A percentile compares a stretch with the other conserved stretches of the same genome.
These are phyloP conservation scores for Drosophila tropicalis DNA, from an alignment of 1,140 invertebrate genomes.

Conservation along the genomic window DNA sequence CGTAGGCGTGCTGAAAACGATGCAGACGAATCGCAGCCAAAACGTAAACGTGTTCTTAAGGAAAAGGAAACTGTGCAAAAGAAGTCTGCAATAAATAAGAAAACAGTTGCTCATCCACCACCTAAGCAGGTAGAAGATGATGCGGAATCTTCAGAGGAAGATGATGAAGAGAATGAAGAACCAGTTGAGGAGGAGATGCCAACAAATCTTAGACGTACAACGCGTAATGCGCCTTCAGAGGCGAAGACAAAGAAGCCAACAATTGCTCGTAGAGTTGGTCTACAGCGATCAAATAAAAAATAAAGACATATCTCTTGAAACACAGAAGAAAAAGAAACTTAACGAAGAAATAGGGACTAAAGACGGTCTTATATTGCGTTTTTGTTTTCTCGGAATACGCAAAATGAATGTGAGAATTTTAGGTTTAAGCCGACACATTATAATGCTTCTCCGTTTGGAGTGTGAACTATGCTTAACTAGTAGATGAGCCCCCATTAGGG, in stretches of 20 bases:
- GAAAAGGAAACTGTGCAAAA: slow-evolving; percentile 27
- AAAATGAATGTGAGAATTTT: too few relatives aligned
- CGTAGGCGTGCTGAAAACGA: slow-evolving; percentile 14
- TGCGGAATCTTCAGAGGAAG: background rate
- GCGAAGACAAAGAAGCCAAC: background rate
- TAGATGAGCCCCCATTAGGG: background rate
- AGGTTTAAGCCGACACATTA: too few relatives aligned
- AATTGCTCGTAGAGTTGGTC: background rate
- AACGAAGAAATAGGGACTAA: too few relatives aligned
- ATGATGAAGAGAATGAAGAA: slow-evolving; percentile 26
- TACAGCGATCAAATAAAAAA: slow-evolving; percentile 18
- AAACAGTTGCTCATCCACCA: background rate
- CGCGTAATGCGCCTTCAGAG: background rate
- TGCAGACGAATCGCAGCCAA: slow-evolving; percentile 40
- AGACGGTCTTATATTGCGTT: too few relatives aligned
- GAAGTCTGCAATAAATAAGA: slow-evolving; percentile 6
- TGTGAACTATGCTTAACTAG: background rate
- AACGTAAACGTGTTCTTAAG: slow-evolving; percentile 44
- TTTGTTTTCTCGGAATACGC: too few relatives aligned
- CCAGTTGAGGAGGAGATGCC: background rate
- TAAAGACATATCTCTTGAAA: background rate
- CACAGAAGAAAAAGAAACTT: too few relatives aligned
- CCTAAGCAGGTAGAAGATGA: background rate
- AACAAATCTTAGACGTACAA: background rate
- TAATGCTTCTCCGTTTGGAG: too few relatives aligned